phyloP scores from a whole-genome alignment of 2,888 invertebrate species.

The Volucella inflata region DNA sequence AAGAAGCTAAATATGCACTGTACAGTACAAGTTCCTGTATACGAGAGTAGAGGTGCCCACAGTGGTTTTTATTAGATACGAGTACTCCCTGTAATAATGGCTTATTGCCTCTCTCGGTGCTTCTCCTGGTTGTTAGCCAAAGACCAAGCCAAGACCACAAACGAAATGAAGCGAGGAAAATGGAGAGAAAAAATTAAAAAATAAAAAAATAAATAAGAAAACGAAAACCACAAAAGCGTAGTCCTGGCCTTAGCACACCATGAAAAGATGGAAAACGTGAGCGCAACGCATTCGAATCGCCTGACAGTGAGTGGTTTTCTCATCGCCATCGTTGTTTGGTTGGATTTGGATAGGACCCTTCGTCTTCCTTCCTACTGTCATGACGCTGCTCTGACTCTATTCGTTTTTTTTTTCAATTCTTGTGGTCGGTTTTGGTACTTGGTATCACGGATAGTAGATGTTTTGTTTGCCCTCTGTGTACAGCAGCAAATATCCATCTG shows the following conservation, averaged over 20 bases:
- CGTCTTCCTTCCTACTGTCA: constrained; percentile 22
- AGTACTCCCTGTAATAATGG: constrained; percentile 62
- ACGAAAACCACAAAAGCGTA: background rate
- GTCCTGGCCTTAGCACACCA: constrained; percentile 44
- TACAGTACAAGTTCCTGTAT: constrained; percentile 4
- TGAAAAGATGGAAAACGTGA: constrained; percentile 74
- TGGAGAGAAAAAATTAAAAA: constrained; percentile 24
- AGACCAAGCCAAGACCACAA: constrained; percentile 61
- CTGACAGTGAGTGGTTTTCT: constrained; percentile 41
- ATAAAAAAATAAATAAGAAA: constrained; percentile 4
- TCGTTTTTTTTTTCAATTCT: constrained; percentile 51
- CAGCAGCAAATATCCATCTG: constrained; percentile 51
- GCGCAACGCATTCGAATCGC: constrained; percentile 60
- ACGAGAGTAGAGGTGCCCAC: constrained; percentile 15
- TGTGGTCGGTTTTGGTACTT: constrained; percentile 55
- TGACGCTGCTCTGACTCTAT: background rate
- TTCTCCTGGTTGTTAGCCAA: constrained; percentile 38
- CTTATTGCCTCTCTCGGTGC: constrained; percentile 54
- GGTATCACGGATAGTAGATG: constrained; percentile 45
- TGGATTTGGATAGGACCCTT: constrained; percentile 24
- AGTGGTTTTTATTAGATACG: constrained; percentile 58
- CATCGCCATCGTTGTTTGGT: constrained; percentile 30
- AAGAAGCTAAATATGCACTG: constrained; percentile 24
- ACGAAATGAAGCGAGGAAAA: constrained; percentile 70
- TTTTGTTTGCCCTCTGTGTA: constrained; percentile 47